Percentiles rank a stretch among this genome's conserved stretches.
phyloP scores from a whole-genome alignment of 2,113 vertebrate genomes.

The Taurulus bubalis region DNA sequence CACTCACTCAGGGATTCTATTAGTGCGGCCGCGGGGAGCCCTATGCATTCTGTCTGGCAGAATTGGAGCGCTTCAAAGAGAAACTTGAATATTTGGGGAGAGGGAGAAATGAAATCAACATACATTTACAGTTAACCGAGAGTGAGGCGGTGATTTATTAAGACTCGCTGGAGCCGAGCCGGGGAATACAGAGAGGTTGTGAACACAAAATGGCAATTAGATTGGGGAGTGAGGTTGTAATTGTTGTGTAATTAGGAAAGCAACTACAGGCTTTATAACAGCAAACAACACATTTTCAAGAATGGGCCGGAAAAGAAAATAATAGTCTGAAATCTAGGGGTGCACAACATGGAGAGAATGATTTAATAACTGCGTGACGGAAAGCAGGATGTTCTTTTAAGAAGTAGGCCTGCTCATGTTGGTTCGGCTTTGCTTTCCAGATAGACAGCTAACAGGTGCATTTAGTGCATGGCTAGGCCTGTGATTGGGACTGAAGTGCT shows the following conservation, averaged over 20 bases:
- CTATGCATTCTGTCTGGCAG: slow-evolving; percentile 55
- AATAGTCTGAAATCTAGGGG: slow-evolving; percentile 4
- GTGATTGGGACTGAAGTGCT: slow-evolving; percentile 72
- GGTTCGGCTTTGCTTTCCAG: slow-evolving; percentile 43
- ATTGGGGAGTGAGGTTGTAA: slow-evolving; percentile 43
- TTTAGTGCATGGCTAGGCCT: slow-evolving; percentile 68
- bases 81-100: slow-evolving; percentile 58
- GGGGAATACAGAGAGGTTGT: slow-evolving; percentile 19
- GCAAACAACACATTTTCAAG: slow-evolving; percentile 36
- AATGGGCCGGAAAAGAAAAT: slow-evolving; percentile 7
- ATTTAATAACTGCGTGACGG: slow-evolving; percentile 40
- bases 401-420: slow-evolving; percentile 34
- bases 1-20: slow-evolving; percentile 68
- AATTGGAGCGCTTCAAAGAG: slow-evolving; percentile 60
- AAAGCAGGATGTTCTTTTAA: slow-evolving; percentile 36
- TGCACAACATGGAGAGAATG: slow-evolving; percentile 5
- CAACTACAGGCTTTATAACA: slow-evolving; percentile 37
- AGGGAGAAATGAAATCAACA: slow-evolving; percentile 62
- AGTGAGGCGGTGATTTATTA: slow-evolving; percentile 50
- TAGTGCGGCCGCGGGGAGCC: slow-evolving; percentile 52
- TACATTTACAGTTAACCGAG: slow-evolving; percentile 51
- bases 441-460: slow-evolving; percentile 69
- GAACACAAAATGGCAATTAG: slow-evolving; percentile 50
- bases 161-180: slow-evolving; percentile 18
- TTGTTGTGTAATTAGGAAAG: slow-evolving; percentile 50